A percentile compares a stretch with the other conserved stretches of the same genome.
Conservation (phyloP, 2,888 invertebrate species). For the Neria commutata region DNA sequence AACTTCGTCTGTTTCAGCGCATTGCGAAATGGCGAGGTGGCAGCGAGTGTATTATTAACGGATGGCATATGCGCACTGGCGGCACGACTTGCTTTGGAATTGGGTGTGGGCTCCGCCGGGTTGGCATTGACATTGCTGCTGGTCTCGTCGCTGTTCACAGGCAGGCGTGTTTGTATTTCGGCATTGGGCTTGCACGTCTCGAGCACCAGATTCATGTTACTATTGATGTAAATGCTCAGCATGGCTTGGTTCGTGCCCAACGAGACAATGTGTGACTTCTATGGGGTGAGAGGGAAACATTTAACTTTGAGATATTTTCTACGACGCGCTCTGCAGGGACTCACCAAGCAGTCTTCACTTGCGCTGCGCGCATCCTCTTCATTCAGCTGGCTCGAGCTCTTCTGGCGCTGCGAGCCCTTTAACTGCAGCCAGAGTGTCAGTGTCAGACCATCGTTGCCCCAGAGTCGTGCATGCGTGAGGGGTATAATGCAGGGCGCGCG, state of each 20-base stretch:
- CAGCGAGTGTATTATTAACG: neutral
- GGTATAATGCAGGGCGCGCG: conserved; percentile 58
- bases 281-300: neutral
- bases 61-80: conserved; percentile 5
- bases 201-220: conserved; percentile 52
- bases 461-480: conserved; percentile 53
- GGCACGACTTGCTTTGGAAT: conserved; percentile 10
- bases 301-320: neutral
- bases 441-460: conserved; percentile 56
- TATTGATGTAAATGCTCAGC: conserved; percentile 55
- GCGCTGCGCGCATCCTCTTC: conserved; percentile 54
- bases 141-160: conserved; percentile 9
- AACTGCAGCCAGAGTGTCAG: conserved; percentile 58
- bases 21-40: conserved; percentile 45
- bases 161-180: conserved; percentile 35
- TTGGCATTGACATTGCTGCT: conserved; percentile 9
- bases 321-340: conserved; percentile 9
- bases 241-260: conserved; percentile 59
- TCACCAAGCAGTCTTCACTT: conserved; percentile 48
- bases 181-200: conserved; percentile 56
- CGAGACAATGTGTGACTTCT: conserved; percentile 59
- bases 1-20: conserved; percentile 56
- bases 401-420: conserved; percentile 45
- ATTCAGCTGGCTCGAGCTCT: conserved; percentile 45
- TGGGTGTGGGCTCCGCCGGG: neutral